Percentiles rank a stretch among this genome's conserved stretches.
Evolutionary conservation across 2,113 vertebrate species (phyloP).

Genomic region (Lamprologus sp.): DNA sequence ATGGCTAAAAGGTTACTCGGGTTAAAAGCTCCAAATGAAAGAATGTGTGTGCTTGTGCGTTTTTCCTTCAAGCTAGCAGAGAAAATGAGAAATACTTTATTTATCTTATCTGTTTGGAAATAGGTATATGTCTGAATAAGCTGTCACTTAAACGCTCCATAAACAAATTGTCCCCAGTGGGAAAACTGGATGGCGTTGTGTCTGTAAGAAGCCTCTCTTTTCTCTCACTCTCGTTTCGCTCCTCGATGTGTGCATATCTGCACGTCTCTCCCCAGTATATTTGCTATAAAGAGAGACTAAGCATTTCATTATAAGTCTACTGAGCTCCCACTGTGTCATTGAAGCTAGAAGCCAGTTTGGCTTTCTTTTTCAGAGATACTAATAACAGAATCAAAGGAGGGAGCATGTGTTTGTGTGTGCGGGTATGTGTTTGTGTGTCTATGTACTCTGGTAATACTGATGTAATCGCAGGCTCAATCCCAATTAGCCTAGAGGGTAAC

Average conservation of each 20-base stretch:
- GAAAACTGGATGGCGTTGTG: background rate
- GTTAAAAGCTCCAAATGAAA: background rate
- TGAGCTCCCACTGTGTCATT: slow-evolving; percentile 37
- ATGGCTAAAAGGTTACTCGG: background rate
- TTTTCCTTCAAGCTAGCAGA: background rate
- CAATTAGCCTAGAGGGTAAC: slow-evolving; percentile 69
- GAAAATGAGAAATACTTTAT: background rate
- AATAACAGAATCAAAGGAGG: slow-evolving; percentile 44
- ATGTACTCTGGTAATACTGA: slow-evolving; percentile 58
- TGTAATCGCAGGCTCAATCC: slow-evolving; percentile 58
- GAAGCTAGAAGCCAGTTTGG: slow-evolving; percentile 13
- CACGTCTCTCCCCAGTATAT: background rate
- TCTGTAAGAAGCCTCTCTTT: background rate
- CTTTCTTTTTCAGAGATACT: slow-evolving; percentile 32
- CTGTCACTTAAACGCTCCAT: background rate
- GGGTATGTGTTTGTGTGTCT: slow-evolving; percentile 27
- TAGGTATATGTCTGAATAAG: slow-evolving; percentile 3
- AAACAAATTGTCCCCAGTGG: slow-evolving; percentile 1
- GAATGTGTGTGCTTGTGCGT: background rate
- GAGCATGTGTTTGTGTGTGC: background rate
- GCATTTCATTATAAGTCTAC: slow-evolving; percentile 48
- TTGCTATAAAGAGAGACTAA: slow-evolving; percentile 28
- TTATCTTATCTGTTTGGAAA: background rate
- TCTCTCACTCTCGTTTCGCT: background rate
- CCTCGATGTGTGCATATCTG: background rate